A percentile compares a stretch with the other conserved stretches of the same genome.
Conservation (phyloP, 2,797 vertebrate genomes). For the Spinibarbus caldwelli region DNA sequence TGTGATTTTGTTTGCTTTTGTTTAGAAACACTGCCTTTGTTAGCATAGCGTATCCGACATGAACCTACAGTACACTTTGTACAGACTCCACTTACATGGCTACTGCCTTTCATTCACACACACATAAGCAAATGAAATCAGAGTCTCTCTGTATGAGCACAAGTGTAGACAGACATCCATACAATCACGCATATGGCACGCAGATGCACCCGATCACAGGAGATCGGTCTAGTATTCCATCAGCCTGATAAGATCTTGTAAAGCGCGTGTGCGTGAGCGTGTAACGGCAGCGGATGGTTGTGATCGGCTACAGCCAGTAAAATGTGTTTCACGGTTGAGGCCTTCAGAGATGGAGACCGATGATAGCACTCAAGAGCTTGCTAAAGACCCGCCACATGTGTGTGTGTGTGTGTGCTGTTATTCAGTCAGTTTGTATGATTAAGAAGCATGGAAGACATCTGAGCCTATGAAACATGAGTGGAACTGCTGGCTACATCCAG, state of each 20-base stretch:
- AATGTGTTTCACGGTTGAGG: constrained; percentile 45
- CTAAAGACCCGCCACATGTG: constrained; percentile 1
- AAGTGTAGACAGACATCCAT: constrained; percentile 19
- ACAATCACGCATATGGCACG: constrained; percentile 12
- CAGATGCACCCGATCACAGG: constrained; percentile 25
- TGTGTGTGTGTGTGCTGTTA: constrained; percentile 19
- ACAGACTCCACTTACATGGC: constrained; percentile 56
- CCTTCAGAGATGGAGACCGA: constrained; percentile 37
- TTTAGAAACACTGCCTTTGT: background rate
- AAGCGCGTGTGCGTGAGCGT: constrained; percentile 12
- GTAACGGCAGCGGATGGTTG: constrained; percentile 21
- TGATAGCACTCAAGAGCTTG: constrained; percentile 27
- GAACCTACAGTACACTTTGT: constrained; percentile 53
- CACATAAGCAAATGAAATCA: background rate
- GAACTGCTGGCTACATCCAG: constrained; percentile 24
- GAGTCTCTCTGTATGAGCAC: constrained; percentile 22
- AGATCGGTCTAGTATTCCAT: constrained; percentile 12
- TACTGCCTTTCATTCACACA: constrained; percentile 63
- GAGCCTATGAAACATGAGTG: constrained; percentile 25
- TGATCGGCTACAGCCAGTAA: constrained; percentile 19
- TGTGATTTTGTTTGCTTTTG: background rate
- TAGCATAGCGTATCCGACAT: background rate
- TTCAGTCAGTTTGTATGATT: constrained; percentile 7
- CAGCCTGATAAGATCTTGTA: constrained; percentile 40
- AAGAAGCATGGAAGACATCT: constrained; percentile 35